These are phyloP conservation scores for Trichonephila inaurata DNA, from an alignment of 1,140 invertebrate species.

Conservation along the genomic window DNA sequence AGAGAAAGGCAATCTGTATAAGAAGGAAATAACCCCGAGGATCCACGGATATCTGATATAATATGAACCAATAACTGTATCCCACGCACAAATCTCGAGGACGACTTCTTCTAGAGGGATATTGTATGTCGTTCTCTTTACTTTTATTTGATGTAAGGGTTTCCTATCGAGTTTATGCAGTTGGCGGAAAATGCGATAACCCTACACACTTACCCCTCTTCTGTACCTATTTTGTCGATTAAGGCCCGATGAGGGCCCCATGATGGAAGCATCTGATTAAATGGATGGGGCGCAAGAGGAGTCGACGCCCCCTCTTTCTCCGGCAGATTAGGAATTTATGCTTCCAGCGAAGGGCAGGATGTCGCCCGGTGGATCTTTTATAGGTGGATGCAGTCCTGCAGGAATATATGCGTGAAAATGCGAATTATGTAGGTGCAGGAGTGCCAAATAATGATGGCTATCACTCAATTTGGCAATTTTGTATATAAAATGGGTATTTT, in stretches of 20 bases:
- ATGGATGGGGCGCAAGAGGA: conserved; percentile 31
- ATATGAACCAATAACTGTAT: conserved; percentile 50
- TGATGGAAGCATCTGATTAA: conserved; percentile 47
- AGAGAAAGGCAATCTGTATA: conserved; percentile 19
- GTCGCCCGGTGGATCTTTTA: conserved; percentile 36
- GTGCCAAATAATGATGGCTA: neutral
- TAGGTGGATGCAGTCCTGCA: neutral
- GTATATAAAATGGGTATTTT: too few relatives aligned
- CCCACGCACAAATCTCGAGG: neutral
- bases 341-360: neutral
- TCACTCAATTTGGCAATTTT: neutral
- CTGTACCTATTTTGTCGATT: conserved; percentile 39
- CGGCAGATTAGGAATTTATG: conserved; percentile 57
- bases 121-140: conserved; percentile 37
- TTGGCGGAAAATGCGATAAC: conserved; percentile 50
- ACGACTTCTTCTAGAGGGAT: conserved; percentile 38
- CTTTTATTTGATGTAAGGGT: conserved; percentile 36
- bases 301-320: conserved; percentile 16
- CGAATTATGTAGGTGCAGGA: neutral
- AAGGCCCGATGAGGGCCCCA: conserved; percentile 13
- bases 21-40: conserved; percentile 33
- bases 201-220: neutral
- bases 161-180: conserved; percentile 44
- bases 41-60: conserved; percentile 37
- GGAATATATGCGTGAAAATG: conserved; percentile 21